A percentile compares a stretch with the other conserved stretches of the same genome.
Evolutionary conservation across 1,140 invertebrate species (phyloP).

Genomic region (Temnothorax curvispinosus): DNA sequence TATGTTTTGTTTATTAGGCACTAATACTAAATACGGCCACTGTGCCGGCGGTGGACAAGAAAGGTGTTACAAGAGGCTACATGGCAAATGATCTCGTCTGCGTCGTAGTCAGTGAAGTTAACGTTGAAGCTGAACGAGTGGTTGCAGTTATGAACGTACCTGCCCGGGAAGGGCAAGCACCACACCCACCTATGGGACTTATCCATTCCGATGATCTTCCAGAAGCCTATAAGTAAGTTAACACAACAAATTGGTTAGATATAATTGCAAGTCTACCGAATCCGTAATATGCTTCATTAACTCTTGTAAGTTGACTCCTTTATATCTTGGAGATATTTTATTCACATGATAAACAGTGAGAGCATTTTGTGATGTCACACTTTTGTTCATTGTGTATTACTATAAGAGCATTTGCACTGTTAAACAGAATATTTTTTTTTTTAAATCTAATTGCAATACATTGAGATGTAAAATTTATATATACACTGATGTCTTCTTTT

Average conservation of each 20-base stretch:
- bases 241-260: constrained; percentile 66
- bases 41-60: constrained; percentile 92
- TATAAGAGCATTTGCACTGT: constrained; percentile 68
- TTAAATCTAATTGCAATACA: constrained; percentile 44
- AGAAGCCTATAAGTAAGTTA: constrained; percentile 93
- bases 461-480: constrained; percentile 48
- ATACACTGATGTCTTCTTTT: constrained; percentile 9
- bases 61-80: constrained; percentile 91
- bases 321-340: constrained; percentile 55
- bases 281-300: constrained; percentile 69
- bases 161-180: constrained; percentile 89
- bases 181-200: constrained; percentile 91
- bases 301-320: constrained; percentile 63
- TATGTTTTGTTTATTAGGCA: constrained; percentile 73
- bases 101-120: constrained; percentile 95
- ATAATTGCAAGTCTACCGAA: constrained; percentile 51
- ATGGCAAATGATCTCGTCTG: constrained; percentile 93
- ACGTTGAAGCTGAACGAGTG: constrained; percentile 94
- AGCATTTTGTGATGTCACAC: constrained; percentile 67
- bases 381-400: constrained; percentile 62
- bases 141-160: constrained; percentile 94
- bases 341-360: constrained; percentile 64
- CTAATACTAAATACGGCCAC: constrained; percentile 85
- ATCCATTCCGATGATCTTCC: constrained; percentile 94
- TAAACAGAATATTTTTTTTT: constrained; percentile 49